Percentiles rank a stretch among this genome's conserved stretches.
Evolutionary conservation across 2,113 vertebrate species (phyloP).

Genomic region (Kobus ellipsiprymnus): DNA sequence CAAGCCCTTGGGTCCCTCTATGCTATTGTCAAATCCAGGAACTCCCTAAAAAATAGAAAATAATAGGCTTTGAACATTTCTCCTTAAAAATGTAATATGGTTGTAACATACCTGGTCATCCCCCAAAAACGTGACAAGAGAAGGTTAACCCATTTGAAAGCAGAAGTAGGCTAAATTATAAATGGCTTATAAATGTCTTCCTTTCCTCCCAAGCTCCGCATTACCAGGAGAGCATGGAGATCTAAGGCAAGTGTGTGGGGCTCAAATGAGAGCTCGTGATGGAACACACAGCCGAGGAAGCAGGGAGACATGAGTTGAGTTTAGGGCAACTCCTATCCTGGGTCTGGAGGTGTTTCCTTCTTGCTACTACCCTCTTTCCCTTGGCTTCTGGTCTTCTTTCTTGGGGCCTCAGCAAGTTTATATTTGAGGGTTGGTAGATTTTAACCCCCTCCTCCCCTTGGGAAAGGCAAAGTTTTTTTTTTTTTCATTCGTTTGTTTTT

Average conservation of each 20-base stretch:
- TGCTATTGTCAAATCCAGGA: constrained; percentile 55
- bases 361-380: not conserved
- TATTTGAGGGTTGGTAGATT: not conserved
- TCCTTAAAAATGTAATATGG: not conserved
- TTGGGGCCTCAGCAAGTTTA: not conserved
- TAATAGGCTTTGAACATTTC: not conserved
- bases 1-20: constrained; percentile 61
- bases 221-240: not conserved
- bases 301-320: too few relatives aligned
- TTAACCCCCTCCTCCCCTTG: not conserved
- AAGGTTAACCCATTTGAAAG: not conserved
- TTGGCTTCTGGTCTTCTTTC: not conserved
- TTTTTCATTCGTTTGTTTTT: not conserved
- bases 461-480: not conserved
- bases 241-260: not conserved
- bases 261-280: fast-evolving
- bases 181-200: not conserved
- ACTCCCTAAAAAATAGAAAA: constrained; percentile 59
- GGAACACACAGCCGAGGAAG: not conserved
- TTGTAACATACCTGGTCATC: not conserved
- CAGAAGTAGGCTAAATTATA: not conserved
- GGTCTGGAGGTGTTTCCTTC: not conserved
- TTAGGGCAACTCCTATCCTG: not conserved
- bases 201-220: not conserved
- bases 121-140: not conserved